phyloP scores from a whole-genome alignment of 2,113 vertebrate species.

The Puntigrus tetrazona region DNA sequence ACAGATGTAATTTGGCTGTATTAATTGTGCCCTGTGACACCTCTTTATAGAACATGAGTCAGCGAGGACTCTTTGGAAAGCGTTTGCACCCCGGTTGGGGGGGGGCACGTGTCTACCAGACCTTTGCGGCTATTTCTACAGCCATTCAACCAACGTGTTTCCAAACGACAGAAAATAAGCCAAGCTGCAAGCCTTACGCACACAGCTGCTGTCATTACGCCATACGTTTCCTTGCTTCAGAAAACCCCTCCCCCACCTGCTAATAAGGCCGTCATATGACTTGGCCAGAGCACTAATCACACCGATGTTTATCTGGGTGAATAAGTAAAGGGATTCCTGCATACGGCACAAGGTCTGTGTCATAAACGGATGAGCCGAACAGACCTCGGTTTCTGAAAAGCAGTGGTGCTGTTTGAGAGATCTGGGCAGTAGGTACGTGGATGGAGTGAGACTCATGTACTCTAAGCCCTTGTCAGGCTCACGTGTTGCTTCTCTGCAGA shows the following conservation, averaged over 20 bases:
- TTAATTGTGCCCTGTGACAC: neutral
- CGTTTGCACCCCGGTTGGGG: neutral
- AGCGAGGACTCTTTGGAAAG: neutral
- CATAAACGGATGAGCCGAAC: neutral
- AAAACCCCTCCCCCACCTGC: slow-evolving; percentile 9
- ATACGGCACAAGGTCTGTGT: neutral
- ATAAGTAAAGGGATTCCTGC: neutral
- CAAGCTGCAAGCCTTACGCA: neutral
- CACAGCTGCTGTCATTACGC: slow-evolving; percentile 35
- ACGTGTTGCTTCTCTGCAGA: slow-evolving; percentile 39
- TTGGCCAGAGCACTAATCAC: neutral
- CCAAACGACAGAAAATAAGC: slow-evolving; percentile 19
- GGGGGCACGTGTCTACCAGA: neutral
- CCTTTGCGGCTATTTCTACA: neutral
- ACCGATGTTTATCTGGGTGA: neutral
- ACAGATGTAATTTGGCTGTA: neutral
- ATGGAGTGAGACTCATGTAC: neutral
- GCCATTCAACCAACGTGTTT: neutral
- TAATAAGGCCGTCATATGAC: slow-evolving; percentile 25
- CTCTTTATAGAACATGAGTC: neutral
- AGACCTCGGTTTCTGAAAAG: neutral
- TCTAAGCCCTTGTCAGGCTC: slow-evolving; percentile 29
- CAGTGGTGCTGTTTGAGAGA: neutral
- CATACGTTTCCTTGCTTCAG: neutral
- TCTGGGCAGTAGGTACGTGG: neutral